Percentiles rank a stretch among this genome's conserved stretches.
Evolutionary conservation across 2,888 invertebrate genomes (phyloP).

Genomic region (Drosophila leonis): DNA sequence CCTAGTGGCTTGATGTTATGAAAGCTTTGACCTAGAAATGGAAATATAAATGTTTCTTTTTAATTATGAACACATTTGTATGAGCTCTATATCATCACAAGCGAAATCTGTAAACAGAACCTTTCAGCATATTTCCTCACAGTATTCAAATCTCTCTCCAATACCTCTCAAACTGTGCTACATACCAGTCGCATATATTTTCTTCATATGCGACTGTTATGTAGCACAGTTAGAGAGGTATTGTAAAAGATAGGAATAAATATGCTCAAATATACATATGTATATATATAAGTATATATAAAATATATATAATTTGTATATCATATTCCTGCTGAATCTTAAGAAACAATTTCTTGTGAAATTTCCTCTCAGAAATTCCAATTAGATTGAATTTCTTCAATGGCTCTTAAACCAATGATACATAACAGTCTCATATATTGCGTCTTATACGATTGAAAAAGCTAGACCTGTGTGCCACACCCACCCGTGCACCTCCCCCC

Average conservation of each 20-base stretch:
- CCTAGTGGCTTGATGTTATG: neutral
- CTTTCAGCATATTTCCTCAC: neutral
- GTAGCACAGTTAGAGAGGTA: too few species aligned
- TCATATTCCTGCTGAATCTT: neutral
- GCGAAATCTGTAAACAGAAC: neutral
- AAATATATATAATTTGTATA: too few species aligned
- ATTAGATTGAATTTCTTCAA: constrained; percentile 27
- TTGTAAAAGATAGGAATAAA: neutral
- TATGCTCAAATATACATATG: neutral
- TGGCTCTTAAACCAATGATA: constrained; percentile 24
- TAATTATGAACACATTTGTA: neutral
- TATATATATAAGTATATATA: too few species aligned
- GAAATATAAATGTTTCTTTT: neutral
- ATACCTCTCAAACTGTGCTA: neutral
- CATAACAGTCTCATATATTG: constrained; percentile 16
- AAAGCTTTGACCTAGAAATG: neutral
- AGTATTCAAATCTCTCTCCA: neutral
- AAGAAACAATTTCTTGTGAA: neutral
- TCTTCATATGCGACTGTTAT: too few species aligned
- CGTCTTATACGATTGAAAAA: constrained; percentile 35
- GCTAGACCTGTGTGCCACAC: neutral
- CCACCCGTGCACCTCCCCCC: neutral
- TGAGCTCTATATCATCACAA: neutral
- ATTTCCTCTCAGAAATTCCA: neutral
- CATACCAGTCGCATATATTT: neutral